Percentiles rank a stretch among this genome's conserved stretches.
phyloP scores from a whole-genome alignment of 2,888 invertebrate species.

The Scelioninae gen. 1 region DNA sequence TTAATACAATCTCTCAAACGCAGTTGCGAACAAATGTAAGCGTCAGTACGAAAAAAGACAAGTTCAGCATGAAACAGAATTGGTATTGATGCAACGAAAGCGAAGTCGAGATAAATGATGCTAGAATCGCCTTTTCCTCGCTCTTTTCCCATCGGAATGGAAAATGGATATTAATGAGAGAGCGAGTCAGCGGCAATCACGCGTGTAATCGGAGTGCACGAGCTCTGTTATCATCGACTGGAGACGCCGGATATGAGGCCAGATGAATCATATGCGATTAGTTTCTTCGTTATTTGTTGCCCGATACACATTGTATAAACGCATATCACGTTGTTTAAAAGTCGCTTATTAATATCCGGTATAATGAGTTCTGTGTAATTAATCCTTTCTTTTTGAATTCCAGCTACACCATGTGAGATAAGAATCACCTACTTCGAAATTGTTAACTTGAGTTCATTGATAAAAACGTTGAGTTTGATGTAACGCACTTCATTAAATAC shows the following conservation, averaged over 20 bases:
- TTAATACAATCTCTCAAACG: slow-evolving; percentile 43
- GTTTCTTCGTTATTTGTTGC: slow-evolving; percentile 45
- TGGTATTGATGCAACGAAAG: slow-evolving; percentile 80
- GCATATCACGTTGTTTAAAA: slow-evolving; percentile 51
- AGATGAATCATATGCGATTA: slow-evolving; percentile 64
- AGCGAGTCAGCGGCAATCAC: slow-evolving; percentile 53
- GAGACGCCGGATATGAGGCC: slow-evolving; percentile 59
- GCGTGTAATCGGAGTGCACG: slow-evolving; percentile 65
- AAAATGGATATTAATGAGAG: slow-evolving; percentile 82
- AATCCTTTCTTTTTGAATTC: slow-evolving; percentile 43
- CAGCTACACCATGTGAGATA: slow-evolving; percentile 42
- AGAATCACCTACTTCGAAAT: slow-evolving; percentile 43
- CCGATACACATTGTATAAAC: slow-evolving; percentile 50
- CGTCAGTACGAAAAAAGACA: slow-evolving; percentile 42
- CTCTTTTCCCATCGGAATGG: slow-evolving; percentile 75
- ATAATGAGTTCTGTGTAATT: slow-evolving; percentile 56
- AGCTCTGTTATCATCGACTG: slow-evolving; percentile 57
- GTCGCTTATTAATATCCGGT: slow-evolving; percentile 64
- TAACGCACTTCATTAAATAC: slow-evolving; percentile 11
- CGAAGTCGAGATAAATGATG: slow-evolving; percentile 80
- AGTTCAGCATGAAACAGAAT: slow-evolving; percentile 76
- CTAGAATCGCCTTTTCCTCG: slow-evolving; percentile 71
- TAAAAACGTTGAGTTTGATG: slow-evolving; percentile 5
- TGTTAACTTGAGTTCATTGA: slow-evolving; percentile 38
- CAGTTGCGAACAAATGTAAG: slow-evolving; percentile 49